Evolutionary conservation across 2,113 vertebrate genomes (phyloP), one percentile per base, ranked within the genome.

Genomic region (Pampusana beccarii): DNA sequence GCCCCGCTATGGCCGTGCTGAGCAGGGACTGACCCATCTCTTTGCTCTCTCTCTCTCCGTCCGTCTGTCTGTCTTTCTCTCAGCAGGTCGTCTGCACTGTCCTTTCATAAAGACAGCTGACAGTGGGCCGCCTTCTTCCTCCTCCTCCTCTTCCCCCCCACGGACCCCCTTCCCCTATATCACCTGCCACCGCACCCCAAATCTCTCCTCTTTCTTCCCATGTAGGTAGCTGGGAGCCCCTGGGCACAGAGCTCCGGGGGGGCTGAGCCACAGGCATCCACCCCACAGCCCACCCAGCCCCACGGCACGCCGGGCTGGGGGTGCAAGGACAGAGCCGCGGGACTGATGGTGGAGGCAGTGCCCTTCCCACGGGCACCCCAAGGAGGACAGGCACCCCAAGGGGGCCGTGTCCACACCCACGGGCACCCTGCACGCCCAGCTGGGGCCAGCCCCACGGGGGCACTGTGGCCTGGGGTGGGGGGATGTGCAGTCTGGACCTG

Each of bases 61-160:
- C 97, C 5, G 95, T 97, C 96, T 93, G 97, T 98, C 97, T 98
- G 98, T 98, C 96, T 98, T 95, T 98, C 98, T 98, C 96, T 98
- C 78, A 48, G 97, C 98, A 99, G 99, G 99, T 98, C 99, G 99
- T 96, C 98, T 99, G 98, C 98, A 99, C 99, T 99, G 99, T 98
- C 99, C 99, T 80, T 99, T 99, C 99, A 98, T 99, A 98, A 99
- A 98, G 98, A 99, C 99, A 98, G 98, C 99, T 98, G 99, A 99
- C 99, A 99, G 98, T 98, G 98, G 97, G 97, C 98, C 96, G 70
- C 98, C 98, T 98, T 98, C 98, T 93, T 98, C 98, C 84, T 98
- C 98, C 91, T 98, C 98, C 97, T 98, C 98, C 94, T 98, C 98
- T 67, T 98, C 98, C 94, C 98, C 99, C 98, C 98, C 98, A 12